Base-by-base conservation (phyloP, 2,888 invertebrate genomes). In the Tridacna crocea region DNA sequence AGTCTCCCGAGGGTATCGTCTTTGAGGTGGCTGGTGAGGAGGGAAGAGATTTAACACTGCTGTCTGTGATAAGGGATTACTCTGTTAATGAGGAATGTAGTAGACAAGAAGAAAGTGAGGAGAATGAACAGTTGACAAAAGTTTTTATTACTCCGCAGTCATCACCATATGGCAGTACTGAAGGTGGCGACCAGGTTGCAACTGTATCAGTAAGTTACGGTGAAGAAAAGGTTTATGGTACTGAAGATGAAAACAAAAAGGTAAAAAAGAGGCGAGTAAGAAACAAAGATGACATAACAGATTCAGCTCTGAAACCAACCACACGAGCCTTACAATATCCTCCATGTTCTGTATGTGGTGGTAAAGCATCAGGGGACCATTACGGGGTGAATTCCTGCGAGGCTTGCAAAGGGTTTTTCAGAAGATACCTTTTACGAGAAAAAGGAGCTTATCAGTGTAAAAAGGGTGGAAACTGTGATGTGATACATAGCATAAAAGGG, bases 381-480 rank as follows among this genome's bases (percentile, higher is more conserved):
- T 87, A 82, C 66, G 87, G 87, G 3, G 84, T 87, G 6, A 87
- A 82, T 58, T 82, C 79, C 19, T 87, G 87, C 27, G 87, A 87
- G 65, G 84, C 87, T 0, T 87, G 87, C 60, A 87, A 87, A 51
- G 87, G 82, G 19, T 87, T 87, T 46, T 87, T 87, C 36, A 60
- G 84, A 19, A 24, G 87, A 36, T 84, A 82, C 55, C 75, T 87
- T 0, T 72, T 80, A 15, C 27, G 83, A 75, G 79, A 80, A 27
- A 87, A 84, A 19, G 87, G 84, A 65, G 84, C 80, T 1, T 87
- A 82, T 47, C 84, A 82, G 47, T 87, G 87, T 77, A 61, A 72
- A 0, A 87, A 84, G 63, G 75, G 70, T n/a, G 82, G 84, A 13
- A 72, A 79, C n/a, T 87, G 87, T 63, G 72, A 60, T 58, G 78